Conservation (phyloP, 2,113 vertebrate species). For the Felis catus region DNA sequence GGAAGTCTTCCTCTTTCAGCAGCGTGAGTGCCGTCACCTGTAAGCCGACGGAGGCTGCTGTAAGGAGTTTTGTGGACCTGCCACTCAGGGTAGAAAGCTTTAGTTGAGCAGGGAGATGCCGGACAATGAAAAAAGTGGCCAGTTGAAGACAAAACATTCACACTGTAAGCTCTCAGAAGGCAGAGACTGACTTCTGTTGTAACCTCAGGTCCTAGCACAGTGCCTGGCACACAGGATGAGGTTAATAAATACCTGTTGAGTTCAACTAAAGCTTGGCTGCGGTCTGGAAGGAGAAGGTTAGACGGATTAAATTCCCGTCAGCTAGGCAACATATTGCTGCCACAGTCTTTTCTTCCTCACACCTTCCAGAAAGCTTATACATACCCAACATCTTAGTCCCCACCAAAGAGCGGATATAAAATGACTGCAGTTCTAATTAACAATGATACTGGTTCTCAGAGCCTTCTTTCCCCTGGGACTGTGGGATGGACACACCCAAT, state of each 20-base stretch:
- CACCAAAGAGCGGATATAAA: not conserved
- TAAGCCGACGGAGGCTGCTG: slow-evolving; percentile 40
- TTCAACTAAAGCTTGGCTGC: slow-evolving; percentile 13
- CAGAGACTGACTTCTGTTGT: not conserved
- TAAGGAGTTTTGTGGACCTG: not conserved
- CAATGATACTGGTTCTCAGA: not conserved
- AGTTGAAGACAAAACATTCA: not conserved
- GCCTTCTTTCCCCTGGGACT: not conserved
- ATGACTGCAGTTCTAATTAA: not conserved
- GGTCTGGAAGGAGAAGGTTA: not conserved
- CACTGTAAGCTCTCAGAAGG: not conserved
- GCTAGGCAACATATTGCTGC: not conserved
- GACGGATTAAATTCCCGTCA: not conserved
- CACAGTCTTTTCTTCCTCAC: not conserved
- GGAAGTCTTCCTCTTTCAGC: slow-evolving; percentile 93
- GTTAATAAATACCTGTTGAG: not conserved
- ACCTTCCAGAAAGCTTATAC: not conserved
- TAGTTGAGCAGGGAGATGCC: not conserved
- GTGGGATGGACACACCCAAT: not conserved
- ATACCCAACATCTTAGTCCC: not conserved
- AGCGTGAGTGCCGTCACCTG: slow-evolving; percentile 95
- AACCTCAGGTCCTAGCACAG: not conserved
- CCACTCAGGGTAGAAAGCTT: not conserved
- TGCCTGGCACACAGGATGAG: not conserved
- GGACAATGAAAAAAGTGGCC: not conserved